Evolutionary conservation across 2,113 vertebrate species (phyloP), one percentile per base, ranked within the genome.

Genomic region (Zootoca vivipara): DNA sequence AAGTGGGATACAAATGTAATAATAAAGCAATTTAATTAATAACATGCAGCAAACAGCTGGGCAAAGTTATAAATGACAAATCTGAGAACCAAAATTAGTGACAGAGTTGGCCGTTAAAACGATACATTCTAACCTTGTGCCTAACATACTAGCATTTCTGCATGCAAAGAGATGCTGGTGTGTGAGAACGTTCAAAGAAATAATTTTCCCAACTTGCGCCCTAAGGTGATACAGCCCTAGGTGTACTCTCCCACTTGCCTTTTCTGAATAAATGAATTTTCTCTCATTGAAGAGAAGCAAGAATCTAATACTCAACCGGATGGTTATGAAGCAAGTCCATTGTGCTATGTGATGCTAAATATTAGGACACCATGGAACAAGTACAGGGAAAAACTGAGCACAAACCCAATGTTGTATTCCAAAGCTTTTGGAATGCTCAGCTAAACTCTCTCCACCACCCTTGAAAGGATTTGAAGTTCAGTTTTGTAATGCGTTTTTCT

Each of bases 21-120:
- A 46, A 10, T 46, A 46, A 46, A 46, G 46, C 9, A 46, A 46
- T 46, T 46, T 46, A 46, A 46, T 46, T 46, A 10, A 10, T 65
- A 74, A 42, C 42, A 86, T 65, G 42, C 0, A 1, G 7, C 33
- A 81, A 69, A 13, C 30, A 64, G 69, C 40, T 69, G 35, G 2
- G 22, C 26, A 10, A 87, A 86, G 7, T 30, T 79, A 83, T 3
- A 22, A 85, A 15, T 3, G 13, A 90, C 91, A 92, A 90, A 91
- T 79, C 22, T 83, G 92, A 90, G 92, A 93, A 86, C 85, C 69
- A 91, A 93, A 95, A 94, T 93, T 67, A 85, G 81, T 85, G 92
- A 87, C 92, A 90, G 82, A 40, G 78, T 18, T n/a, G 72, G 82
- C 85, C 70, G 79, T 91, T 92, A 86, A 78, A 93, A 89, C 67